Conservation (phyloP, 2,797 vertebrate genomes). For the Pelobates cultripes region DNA sequence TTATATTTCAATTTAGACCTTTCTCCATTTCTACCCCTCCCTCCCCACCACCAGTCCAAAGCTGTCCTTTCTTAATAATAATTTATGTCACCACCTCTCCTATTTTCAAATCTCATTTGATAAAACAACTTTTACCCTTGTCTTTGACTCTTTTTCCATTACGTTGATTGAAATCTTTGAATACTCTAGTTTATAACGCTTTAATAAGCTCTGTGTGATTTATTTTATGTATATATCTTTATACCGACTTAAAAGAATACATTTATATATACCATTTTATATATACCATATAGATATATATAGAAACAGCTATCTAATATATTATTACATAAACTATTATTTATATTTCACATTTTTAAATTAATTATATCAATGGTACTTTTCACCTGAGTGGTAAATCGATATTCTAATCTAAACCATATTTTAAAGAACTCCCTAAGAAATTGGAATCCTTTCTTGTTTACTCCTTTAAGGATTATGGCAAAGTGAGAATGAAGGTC, state of each 20-base stretch:
- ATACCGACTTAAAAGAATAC: not conserved
- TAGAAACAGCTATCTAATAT: no score
- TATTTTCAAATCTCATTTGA: conserved; percentile 52
- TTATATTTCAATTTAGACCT: not conserved
- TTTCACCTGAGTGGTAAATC: no score
- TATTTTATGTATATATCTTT: not conserved
- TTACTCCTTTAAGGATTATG: not conserved
- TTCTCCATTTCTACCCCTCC: not conserved
- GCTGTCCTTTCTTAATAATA: conserved; percentile 10
- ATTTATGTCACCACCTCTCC: conserved; percentile 40
- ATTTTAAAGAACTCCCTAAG: not conserved
- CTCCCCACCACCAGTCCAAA: not conserved
- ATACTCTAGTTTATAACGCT: conserved; percentile 14
- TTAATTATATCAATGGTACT: no score
- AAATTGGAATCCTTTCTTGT: not conserved
- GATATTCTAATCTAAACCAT: no score
- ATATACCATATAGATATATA: no score
- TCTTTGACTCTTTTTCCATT: conserved; percentile 47
- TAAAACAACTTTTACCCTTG: conserved; percentile 48
- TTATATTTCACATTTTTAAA: no score
- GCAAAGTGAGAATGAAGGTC: conserved; percentile 65
- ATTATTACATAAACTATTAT: no score
- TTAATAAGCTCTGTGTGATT: conserved; percentile 17
- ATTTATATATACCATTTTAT: no score
- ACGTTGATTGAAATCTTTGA: conserved; percentile 47